These are phyloP conservation scores for Labrus mixtus DNA, from an alignment of 2,113 vertebrate genomes.

Conservation along the genomic window DNA sequence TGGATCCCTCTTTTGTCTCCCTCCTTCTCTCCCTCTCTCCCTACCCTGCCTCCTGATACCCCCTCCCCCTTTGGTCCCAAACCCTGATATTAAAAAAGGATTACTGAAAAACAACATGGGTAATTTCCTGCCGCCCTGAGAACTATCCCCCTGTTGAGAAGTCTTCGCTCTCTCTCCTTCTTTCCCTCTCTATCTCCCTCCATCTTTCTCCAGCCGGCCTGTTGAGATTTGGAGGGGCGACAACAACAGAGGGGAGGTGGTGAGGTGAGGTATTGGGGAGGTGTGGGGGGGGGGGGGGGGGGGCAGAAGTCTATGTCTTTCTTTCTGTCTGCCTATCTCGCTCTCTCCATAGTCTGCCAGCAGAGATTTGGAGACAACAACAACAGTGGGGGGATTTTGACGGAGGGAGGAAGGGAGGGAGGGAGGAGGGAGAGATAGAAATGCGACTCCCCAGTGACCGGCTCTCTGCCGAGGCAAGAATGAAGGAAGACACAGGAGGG, in stretches of 20 bases:
- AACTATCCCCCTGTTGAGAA: constrained; percentile 48
- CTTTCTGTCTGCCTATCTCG: constrained; percentile 38
- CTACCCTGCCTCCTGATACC: constrained; percentile 23
- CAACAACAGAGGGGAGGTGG: constrained; percentile 53
- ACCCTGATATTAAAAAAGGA: constrained; percentile 83
- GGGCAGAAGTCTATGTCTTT: constrained; percentile 45
- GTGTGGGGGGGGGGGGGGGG: background rate
- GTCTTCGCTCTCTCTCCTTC: constrained; percentile 27
- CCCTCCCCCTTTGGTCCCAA: constrained; percentile 40
- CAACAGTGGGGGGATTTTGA: constrained; percentile 38
- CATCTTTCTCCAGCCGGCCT: constrained; percentile 11
- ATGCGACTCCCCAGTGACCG: constrained; percentile 55
- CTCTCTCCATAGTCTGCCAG: constrained; percentile 39
- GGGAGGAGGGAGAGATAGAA: constrained; percentile 36
- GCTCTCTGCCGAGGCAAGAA: constrained; percentile 45
- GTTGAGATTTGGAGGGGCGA: constrained; percentile 55
- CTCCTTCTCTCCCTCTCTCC: constrained; percentile 12
- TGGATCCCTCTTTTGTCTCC: constrained; percentile 66
- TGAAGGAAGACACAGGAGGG: background rate
- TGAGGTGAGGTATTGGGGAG: constrained; percentile 9
- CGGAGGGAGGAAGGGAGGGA: constrained; percentile 31
- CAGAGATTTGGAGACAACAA: constrained; percentile 64
- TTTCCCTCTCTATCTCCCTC: constrained; percentile 13
- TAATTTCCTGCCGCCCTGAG: constrained; percentile 73
- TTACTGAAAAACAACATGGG: constrained; percentile 72